A percentile compares a stretch with the other conserved stretches of the same genome.
These are phyloP conservation scores for Heliconius eleuchia DNA, from an alignment of 1,140 invertebrate species.

Conservation along the genomic window DNA sequence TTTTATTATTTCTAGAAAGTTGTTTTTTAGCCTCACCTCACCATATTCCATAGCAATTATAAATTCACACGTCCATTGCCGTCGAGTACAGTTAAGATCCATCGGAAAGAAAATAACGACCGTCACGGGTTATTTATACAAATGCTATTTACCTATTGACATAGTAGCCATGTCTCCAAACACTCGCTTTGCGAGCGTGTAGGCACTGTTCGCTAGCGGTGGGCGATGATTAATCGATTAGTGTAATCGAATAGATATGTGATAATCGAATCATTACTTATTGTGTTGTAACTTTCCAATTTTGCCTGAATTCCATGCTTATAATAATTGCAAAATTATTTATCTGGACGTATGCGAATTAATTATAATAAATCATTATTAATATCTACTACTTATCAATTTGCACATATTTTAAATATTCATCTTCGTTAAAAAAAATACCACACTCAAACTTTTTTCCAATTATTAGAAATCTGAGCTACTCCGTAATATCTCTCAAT, in stretches of 20 bases:
- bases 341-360: not conserved
- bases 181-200: not conserved
- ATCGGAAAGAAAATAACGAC: constrained; percentile 58
- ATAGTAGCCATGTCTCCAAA: constrained; percentile 50
- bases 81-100: constrained; percentile 59
- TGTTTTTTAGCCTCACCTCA: constrained; percentile 34
- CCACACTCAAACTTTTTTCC: too few relatives aligned
- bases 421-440: too few relatives aligned
- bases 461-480: not conserved
- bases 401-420: not conserved
- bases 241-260: constrained; percentile 8
- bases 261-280: constrained; percentile 11
- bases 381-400: not conserved
- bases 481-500: not conserved
- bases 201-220: not conserved
- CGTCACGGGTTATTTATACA: constrained; percentile 62
- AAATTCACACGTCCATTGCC: constrained; percentile 59
- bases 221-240: constrained; percentile 2
- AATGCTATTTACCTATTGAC: constrained; percentile 64
- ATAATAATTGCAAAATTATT: not conserved
- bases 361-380: not conserved
- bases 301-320: not conserved
- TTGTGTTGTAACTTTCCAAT: constrained; percentile 7
- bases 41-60: constrained; percentile 44
- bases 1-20: constrained; percentile 45